Conservation (phyloP, 1,140 invertebrate genomes). For the Sitophilus oryzae region DNA sequence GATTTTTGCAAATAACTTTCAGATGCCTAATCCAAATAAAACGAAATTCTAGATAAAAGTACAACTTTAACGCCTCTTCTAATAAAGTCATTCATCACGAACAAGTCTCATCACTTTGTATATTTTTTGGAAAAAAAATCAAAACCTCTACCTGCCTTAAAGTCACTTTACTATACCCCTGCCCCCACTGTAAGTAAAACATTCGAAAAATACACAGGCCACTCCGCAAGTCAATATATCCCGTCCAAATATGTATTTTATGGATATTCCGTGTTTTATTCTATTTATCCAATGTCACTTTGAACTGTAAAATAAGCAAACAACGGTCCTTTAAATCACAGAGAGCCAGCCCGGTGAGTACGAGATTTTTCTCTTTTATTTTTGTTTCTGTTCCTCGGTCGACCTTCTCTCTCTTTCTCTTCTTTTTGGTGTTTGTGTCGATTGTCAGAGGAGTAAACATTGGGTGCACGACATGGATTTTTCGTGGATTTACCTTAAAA, state of each 20-base stretch:
- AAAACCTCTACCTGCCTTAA: background rate
- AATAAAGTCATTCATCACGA: no score
- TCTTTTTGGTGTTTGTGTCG: no score
- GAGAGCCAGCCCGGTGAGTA: background rate
- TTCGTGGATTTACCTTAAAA: constrained; percentile 7
- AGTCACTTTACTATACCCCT: no score
- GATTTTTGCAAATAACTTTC: no score
- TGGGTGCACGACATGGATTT: constrained; percentile 12
- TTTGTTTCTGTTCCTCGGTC: background rate
- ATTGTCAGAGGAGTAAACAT: constrained; percentile 17
- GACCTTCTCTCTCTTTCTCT: no score
- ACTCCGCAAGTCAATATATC: constrained; percentile 35
- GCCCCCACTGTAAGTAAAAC: background rate
- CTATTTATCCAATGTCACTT: constrained; percentile 39
- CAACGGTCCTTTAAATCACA: constrained; percentile 28
- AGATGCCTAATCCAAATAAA: no score
- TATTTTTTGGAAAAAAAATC: no score
- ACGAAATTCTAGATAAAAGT: no score
- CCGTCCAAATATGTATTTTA: constrained; percentile 39
- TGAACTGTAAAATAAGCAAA: constrained; percentile 38
- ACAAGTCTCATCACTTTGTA: no score
- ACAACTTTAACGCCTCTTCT: no score
- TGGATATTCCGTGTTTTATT: constrained; percentile 41
- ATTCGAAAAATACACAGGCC: constrained; percentile 21
- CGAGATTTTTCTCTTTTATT: constrained; percentile 16